Evolutionary conservation across 2,797 vertebrate genomes (phyloP), one percentile per base, ranked within the genome.

Genomic region (Acrossocheilus wenchowensis): DNA sequence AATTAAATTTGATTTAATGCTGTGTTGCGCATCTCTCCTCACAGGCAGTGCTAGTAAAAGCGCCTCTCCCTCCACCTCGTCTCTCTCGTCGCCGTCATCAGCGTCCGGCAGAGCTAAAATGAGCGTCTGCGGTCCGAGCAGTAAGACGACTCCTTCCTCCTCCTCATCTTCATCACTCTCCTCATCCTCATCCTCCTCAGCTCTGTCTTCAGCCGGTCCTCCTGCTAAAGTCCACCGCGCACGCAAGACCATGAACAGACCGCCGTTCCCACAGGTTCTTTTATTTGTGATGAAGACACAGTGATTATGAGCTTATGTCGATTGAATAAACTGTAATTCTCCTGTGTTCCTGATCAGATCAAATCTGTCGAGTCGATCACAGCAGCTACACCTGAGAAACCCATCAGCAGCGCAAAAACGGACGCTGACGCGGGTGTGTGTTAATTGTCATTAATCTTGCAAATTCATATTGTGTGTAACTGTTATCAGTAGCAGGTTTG

Each of bases 231-330:
- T 98, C 85, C 97, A 98, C 89, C 92, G 97, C 5, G 97, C 97
- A 1, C 94, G 97, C 39, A 98, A 98, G 92, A 98, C 97, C 86
- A 98, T 98, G 96, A 96, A 96, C 88, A 95, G 96, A 85, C 96
- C 96, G 2, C 92, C 94, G 23, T 90, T 90, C 1, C 94, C 93
- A n/a, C 96, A 97, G 96, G 96, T 97, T 74, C 26, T n/a, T 0
- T n/a, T 14, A 0, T 30, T 26, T 9, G n/a, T n/a, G 4, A 8
- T 11, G 39, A 19, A 7, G 34, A 10, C 12, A 0, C 14, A 2
- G 4, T 75, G n/a, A 6, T n/a, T 26, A 12, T 64, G 41, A 19
- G 30, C 19, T 75, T 19, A 1, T 0, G 12, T 3, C 0, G 7
- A 64, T 39, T 4, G 4, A 57, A 45, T 45, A 17, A 62, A 3